Percentiles rank a stretch among this genome's conserved stretches.
Evolutionary conservation across 1,140 invertebrate genomes (phyloP).

Genomic region (Teleopsis dalmanni): DNA sequence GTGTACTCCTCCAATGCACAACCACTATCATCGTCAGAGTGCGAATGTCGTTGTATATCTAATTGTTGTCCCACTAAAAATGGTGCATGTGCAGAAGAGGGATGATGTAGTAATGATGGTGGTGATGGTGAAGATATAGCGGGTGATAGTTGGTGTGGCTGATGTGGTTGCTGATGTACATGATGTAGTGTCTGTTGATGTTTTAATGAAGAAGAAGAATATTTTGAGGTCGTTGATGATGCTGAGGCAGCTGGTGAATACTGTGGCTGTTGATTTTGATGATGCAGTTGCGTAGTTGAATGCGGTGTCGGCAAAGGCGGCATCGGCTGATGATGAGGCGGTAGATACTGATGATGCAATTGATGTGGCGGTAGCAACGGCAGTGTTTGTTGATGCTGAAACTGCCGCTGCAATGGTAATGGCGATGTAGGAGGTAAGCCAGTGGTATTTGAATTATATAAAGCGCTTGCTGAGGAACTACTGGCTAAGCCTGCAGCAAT

Average conservation of each 20-base stretch:
- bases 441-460: constrained; percentile 19
- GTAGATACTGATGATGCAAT: constrained; percentile 13
- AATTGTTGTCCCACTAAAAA: constrained; percentile 49
- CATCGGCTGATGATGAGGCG: constrained; percentile 20
- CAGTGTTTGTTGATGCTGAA: constrained; percentile 10
- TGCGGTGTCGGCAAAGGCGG: constrained; percentile 48
- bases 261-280: constrained; percentile 15
- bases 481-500: constrained; percentile 24
- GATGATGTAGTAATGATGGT: constrained; percentile 43
- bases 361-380: constrained; percentile 21
- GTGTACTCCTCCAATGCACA: constrained; percentile 96
- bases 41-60: constrained; percentile 79
- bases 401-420: constrained; percentile 37
- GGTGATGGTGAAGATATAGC: constrained; percentile 38
- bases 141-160: constrained; percentile 31
- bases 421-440: constrained; percentile 41
- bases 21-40: constrained; percentile 93
- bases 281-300: constrained; percentile 14
- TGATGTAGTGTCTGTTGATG: constrained; percentile 19
- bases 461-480: constrained; percentile 36
- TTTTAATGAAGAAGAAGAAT: constrained; percentile 30
- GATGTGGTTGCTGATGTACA: constrained; percentile 23
- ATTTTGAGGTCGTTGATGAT: constrained; percentile 31
- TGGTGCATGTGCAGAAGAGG: constrained; percentile 39
- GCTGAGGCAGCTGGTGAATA: constrained; percentile 26